Conservation (phyloP, 1,140 invertebrate genomes). For the Drosophila guanche region DNA sequence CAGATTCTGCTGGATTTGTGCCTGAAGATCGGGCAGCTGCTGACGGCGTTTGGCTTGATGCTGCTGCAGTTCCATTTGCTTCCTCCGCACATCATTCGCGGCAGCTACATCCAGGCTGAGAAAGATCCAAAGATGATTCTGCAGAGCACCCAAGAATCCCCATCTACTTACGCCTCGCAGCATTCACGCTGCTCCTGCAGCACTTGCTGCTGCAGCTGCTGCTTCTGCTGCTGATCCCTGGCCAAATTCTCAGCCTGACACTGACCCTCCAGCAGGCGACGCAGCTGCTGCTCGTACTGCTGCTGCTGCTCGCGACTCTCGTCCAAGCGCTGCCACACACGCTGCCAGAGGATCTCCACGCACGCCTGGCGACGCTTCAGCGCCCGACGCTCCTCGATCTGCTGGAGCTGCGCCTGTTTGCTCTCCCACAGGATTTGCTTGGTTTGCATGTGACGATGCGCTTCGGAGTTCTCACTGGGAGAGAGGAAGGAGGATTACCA, state of each 20-base stretch:
- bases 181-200: constrained; percentile 25
- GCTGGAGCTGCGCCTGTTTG: constrained; percentile 64
- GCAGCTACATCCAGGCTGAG: constrained; percentile 26
- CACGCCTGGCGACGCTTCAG: constrained; percentile 34
- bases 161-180: constrained; percentile 16
- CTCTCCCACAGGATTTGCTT: constrained; percentile 56
- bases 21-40: constrained; percentile 36
- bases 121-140: not conserved
- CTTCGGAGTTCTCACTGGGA: constrained; percentile 63
- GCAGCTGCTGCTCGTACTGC: constrained; percentile 40
- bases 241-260: constrained; percentile 39
- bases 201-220: constrained; percentile 3
- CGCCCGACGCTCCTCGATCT: constrained; percentile 61
- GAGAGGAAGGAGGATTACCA: not conserved
- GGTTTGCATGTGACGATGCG: constrained; percentile 60
- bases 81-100: constrained; percentile 6
- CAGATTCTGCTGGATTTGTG: constrained; percentile 35
- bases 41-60: constrained; percentile 19
- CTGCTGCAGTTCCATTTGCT: constrained; percentile 8
- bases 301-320: constrained; percentile 38
- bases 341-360: constrained; percentile 59
- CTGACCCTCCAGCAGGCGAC: constrained; percentile 23
- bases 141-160: no score
- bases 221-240: constrained; percentile 15
- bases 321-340: constrained; percentile 42